These are phyloP conservation scores for Seira ritae DNA, from an alignment of 2,888 invertebrate species.

Conservation along the genomic window DNA sequence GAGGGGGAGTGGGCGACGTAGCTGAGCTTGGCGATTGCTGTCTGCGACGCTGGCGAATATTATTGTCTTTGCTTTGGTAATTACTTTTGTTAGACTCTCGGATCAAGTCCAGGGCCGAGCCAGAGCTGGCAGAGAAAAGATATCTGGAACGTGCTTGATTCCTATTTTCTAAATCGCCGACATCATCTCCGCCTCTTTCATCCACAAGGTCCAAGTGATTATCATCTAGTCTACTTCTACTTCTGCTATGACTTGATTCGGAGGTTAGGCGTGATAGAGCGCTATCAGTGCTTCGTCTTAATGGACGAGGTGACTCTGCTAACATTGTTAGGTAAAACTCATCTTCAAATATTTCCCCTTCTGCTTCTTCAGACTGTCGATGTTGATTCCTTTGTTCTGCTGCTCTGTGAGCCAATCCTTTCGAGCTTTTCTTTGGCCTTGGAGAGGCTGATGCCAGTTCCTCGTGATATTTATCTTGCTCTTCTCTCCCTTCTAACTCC, in stretches of 20 bases:
- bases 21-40: conserved; percentile 44
- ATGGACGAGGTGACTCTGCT: conserved; percentile 68
- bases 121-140: conserved; percentile 50
- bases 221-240: conserved; percentile 61
- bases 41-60: conserved; percentile 40
- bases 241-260: conserved; percentile 66
- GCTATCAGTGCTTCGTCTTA: conserved; percentile 68
- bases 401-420: conserved; percentile 18
- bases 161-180: conserved; percentile 26
- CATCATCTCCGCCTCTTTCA: conserved; percentile 46
- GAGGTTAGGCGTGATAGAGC: conserved; percentile 68
- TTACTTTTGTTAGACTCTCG: conserved; percentile 46
- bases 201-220: conserved; percentile 40
- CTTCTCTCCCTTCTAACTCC: conserved; percentile 11
- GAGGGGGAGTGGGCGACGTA: conserved; percentile 47
- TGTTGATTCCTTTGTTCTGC: conserved; percentile 23
- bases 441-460: conserved; percentile 26
- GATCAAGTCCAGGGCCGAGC: conserved; percentile 40
- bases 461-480: conserved; percentile 21
- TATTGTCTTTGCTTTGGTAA: conserved; percentile 57
- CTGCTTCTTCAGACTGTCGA: conserved; percentile 43
- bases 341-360: conserved; percentile 67
- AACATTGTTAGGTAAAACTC: conserved; percentile 72
- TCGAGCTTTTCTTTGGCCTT: conserved; percentile 21
- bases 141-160: conserved; percentile 29